Evolutionary conservation across 2,888 invertebrate species (phyloP), one percentile per base, ranked within the genome.

Genomic region (Bombylius major): DNA sequence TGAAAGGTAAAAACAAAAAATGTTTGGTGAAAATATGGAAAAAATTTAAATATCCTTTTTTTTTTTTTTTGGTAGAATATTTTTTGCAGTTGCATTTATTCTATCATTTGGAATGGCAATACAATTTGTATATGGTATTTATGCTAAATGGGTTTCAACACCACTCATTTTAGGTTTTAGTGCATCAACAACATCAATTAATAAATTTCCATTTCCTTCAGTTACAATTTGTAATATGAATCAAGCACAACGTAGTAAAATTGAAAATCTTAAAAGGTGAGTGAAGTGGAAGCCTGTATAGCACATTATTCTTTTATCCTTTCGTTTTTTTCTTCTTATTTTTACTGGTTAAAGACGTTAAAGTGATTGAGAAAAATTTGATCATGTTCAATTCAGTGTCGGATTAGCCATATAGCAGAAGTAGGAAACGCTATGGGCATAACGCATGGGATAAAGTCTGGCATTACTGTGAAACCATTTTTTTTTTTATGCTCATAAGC

Each of bases 171-270:
- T 89, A 53, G 86, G 69, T 50, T 80, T 89, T 57, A 87, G 85
- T 67, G 85, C 89, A 0, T 80, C 81, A 62, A 81, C 84, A 50
- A 82, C 83, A 57, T 77, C 80, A 0, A 76, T 90, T 1, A 77
- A 78, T 5, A 76, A 81, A 56, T 79, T 90, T 56, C 90, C 90
- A 0, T 90, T 91, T 71, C 90, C 91, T 0, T 86, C 90, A 0
- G 75, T 91, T 3, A 90, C 90, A 1, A 81, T 91, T 58, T 91
- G 91, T 69, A 90, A 89, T 68, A 84, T 89, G 70, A 91, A 90
- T 70, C 85, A 87, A 68, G 88, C 84, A 0, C 82, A 82, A 63
- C 82, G 78, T 61, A 78, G 75, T 33, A 82, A 81, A 57, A 84
- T 82, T 4, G 72, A 75, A 60, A 72, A 76, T 50, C 77, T 79